Percentiles rank a stretch among this genome's conserved stretches.
phyloP scores from a whole-genome alignment of 2,113 vertebrate species.

The Poeciliopsis turrubarensis region DNA sequence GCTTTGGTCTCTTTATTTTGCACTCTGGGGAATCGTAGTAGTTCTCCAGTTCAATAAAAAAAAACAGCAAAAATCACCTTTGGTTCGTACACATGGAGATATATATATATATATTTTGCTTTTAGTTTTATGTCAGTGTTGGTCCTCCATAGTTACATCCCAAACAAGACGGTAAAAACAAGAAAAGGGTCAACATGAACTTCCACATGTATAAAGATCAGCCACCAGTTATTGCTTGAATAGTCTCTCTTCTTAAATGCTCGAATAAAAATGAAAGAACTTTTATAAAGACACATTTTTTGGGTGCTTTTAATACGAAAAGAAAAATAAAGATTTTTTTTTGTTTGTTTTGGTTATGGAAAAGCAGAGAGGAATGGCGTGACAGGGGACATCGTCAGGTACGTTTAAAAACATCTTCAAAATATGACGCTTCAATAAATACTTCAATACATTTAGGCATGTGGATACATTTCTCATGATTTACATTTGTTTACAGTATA shows the following conservation, averaged over 20 bases:
- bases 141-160: too few relatives aligned
- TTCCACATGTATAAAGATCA: too few relatives aligned
- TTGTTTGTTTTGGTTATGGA: conserved; percentile 71
- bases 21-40: too few relatives aligned
- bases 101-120: too few relatives aligned
- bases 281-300: conserved; percentile 11
- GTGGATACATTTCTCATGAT: conserved; percentile 82
- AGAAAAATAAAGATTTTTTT: conserved; percentile 58
- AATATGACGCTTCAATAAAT: conserved; percentile 87
- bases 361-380: conserved; percentile 82
- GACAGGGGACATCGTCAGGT: conserved; percentile 72
- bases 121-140: too few relatives aligned
- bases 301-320: conserved; percentile 79
- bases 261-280: not conserved
- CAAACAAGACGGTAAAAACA: not conserved
- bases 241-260: not conserved
- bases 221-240: too few relatives aligned
- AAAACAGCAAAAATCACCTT: too few relatives aligned
- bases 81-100: too few relatives aligned
- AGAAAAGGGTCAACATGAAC: not conserved
- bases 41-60: too few relatives aligned
- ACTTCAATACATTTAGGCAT: conserved; percentile 86
- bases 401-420: conserved; percentile 79
- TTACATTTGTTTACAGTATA: conserved; percentile 83
- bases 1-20: conserved; percentile 17